These are phyloP conservation scores for Formicarius rufipectus DNA, from an alignment of 2,113 vertebrate genomes.

Conservation along the genomic window DNA sequence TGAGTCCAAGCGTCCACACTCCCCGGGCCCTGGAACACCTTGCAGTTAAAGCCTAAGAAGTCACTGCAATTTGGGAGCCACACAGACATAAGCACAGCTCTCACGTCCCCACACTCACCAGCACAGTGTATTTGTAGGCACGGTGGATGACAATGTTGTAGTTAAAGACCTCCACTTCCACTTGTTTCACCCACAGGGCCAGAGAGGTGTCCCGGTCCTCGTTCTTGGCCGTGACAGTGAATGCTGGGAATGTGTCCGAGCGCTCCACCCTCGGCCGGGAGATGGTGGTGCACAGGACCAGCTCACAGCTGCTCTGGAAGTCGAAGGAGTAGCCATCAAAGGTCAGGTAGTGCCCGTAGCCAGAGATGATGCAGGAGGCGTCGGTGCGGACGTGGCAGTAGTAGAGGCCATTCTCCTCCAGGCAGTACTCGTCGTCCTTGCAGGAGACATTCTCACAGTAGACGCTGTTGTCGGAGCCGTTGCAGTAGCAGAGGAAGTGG, in stretches of 20 bases:
- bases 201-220: conserved; percentile 93
- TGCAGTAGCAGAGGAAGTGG: conserved; percentile 95
- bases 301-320: conserved; percentile 91
- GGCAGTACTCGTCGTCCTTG: conserved; percentile 87
- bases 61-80: fast-evolving
- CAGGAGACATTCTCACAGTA: conserved; percentile 88
- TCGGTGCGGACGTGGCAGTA: conserved; percentile 87
- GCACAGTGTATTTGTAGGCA: conserved; percentile 92
- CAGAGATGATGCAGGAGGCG: conserved; percentile 87
- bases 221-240: conserved; percentile 83
- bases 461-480: conserved; percentile 91
- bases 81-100: not conserved
- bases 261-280: conserved; percentile 17
- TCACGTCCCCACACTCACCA: conserved; percentile 75
- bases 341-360: conserved; percentile 92
- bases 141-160: conserved; percentile 89
- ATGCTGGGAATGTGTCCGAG: conserved; percentile 75
- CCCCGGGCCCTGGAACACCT: fast-evolving
- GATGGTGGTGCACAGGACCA: conserved; percentile 85
- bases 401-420: conserved; percentile 84
- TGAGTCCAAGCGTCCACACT: fast-evolving
- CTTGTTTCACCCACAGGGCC: conserved; percentile 93
- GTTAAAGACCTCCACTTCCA: conserved; percentile 86
- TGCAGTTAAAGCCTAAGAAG: not conserved
- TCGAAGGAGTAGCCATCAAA: conserved; percentile 90